Evolutionary conservation across 2,888 invertebrate species (phyloP), one percentile per base, ranked within the genome.

Genomic region (Plebejus melissa): DNA sequence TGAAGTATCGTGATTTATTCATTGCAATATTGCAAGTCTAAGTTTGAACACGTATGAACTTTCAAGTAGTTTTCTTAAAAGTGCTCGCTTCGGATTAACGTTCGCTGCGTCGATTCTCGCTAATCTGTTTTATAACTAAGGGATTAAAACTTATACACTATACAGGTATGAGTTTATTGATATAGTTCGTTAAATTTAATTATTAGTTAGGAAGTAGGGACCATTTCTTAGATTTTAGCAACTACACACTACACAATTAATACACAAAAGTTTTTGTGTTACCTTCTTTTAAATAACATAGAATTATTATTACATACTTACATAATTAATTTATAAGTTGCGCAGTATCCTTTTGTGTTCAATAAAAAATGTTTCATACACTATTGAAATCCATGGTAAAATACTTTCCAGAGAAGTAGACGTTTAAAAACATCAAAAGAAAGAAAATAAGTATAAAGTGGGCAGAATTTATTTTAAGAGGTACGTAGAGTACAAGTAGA

Each of bases 41-140:
- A 65, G 65, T 65, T 65, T 13, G 32, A 65, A 65, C 65, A 65
- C 65, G 65, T 65, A 65, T 65, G 65, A 65, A 65, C 65, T 65
- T 65, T 65, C 65, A 65, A 65, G 65, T 65, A 36, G 65, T 65
- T 65, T 65, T 65, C 32, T 32, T 65, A 65, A 65, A 65, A 65
- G 65, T 65, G 65, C 65, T 65, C 5, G 65, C 65, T 36, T 13
- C 32, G 65, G 65, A 65, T 65, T 65, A 65, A 65, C 32, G 65
- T 32, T 65, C 65, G 65, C 65, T 65, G 32, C 32, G 65, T 36
- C 65, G 65, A 65, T 65, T 32, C 65, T 65, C 16, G 65, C 65
- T 65, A 65, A 65, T 65, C 65, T 65, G 65, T 65, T 65, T 65
- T 65, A 65, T 65, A 65, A 65, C 65, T 65, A 65, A 65, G 65